Evolutionary conservation across 2,113 vertebrate species (phyloP).

Genomic region (Spilogale gracilis): DNA sequence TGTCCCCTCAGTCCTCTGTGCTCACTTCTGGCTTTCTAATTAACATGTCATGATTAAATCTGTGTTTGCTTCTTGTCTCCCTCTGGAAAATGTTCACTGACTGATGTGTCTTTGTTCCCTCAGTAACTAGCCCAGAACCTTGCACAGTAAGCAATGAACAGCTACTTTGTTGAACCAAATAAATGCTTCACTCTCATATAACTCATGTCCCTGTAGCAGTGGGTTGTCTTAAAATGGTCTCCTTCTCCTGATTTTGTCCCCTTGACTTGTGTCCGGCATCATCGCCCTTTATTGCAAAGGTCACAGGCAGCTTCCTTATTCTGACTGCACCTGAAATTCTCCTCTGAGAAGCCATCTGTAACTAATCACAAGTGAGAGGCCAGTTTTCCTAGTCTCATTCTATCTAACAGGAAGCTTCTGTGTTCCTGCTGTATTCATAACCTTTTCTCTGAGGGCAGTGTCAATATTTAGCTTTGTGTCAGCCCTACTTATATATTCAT

Average conservation of each 20-base stretch:
- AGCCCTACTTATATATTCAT: background rate
- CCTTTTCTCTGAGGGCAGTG: constrained; percentile 54
- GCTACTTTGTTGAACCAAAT: background rate
- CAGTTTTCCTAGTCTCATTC: constrained; percentile 6
- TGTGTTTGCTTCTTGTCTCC: background rate
- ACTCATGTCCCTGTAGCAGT: background rate
- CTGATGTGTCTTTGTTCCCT: background rate
- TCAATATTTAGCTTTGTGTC: constrained; percentile 66
- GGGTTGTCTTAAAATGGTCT: background rate
- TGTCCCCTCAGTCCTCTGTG: background rate
- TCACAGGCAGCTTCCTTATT: constrained; percentile 22
- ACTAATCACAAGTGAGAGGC: background rate
- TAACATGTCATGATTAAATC: background rate
- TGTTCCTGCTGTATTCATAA: constrained; percentile 27
- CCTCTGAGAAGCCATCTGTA: background rate
- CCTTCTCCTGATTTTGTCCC: background rate
- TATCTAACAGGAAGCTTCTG: constrained; percentile 24
- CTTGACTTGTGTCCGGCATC: background rate
- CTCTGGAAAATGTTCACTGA: background rate
- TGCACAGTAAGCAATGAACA: background rate
- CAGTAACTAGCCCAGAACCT: background rate
- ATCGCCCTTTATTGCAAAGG: background rate
- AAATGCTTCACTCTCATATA: background rate
- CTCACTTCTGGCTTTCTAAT: background rate
- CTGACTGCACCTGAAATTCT: constrained; percentile 27